Evolutionary conservation across 2,113 vertebrate species (phyloP), one percentile per base, ranked within the genome.

Genomic region (Tachysurus vachellii): DNA sequence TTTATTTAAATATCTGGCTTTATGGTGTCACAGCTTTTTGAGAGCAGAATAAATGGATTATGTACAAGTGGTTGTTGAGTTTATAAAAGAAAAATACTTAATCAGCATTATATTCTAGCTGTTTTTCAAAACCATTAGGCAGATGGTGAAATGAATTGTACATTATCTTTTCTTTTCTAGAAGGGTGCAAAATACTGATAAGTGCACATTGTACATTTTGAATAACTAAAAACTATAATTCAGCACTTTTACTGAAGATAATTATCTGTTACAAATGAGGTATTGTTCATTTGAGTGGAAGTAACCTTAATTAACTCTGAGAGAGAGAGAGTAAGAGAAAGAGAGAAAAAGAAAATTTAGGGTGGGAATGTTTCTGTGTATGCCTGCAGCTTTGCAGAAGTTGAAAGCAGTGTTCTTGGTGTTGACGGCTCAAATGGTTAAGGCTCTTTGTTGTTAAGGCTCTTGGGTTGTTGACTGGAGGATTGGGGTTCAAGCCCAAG

Each of bases 311-410:
- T 82, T 83, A 47, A 71, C 59, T 56, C 57, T 36, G n/a, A 36
- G 17, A 28, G n/a, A 87, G 59, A 82, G 8, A 44, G 50, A 81
- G 3, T 57, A 59, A 53, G 50, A 83, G 56, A 76, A 64, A 56
- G 42, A 73, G 66, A 26, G 44, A 50, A 44, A n/a, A 17, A 73
- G 70, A 50, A 23, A 76, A n/a, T 17, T 80, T 50, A 5, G 59
- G 16, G 19, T 86, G 80, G 21, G 54, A 28, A 42, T 84, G 42
- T 75, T 44, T 70, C 92, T 88, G 56, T 90, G 85, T 87, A 90
- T 89, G 82, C 90, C 53, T 92, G 82, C 85, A n/a, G 84, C 90
- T 84, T 83, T 89, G 62, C 85, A 88, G 7, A 80, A 62, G 80
- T 54, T n/a, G 21, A 88, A 44, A 73, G 10, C 3, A 64, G 26